These are phyloP conservation scores for Heteromyza rotundicornis DNA, from an alignment of 2,888 invertebrate species.

Conservation along the genomic window DNA sequence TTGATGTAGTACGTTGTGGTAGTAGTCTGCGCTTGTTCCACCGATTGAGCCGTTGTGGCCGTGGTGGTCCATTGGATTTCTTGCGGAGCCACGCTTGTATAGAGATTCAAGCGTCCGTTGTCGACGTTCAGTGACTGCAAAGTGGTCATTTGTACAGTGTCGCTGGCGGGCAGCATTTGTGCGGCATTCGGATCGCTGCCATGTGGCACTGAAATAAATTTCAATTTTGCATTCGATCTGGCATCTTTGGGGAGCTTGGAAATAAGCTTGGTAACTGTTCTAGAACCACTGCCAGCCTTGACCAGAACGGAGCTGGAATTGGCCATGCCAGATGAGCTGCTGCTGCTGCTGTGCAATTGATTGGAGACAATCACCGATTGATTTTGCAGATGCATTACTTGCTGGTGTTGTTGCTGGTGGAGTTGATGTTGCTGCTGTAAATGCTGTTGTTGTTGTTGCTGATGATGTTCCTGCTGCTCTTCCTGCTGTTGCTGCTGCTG, in stretches of 20 bases:
- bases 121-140: neutral
- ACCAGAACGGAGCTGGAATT: neutral
- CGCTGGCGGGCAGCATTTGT: neutral
- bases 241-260: neutral
- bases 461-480: slow-evolving; percentile 14
- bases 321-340: neutral
- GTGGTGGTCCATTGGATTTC: slow-evolving; percentile 23
- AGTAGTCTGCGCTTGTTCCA: slow-evolving; percentile 11
- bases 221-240: slow-evolving; percentile 16
- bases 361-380: too few relatives aligned
- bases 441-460: neutral
- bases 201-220: slow-evolving; percentile 25
- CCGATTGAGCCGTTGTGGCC: slow-evolving; percentile 1
- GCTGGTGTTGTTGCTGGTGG: slow-evolving; percentile 20
- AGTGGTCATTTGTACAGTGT: neutral
- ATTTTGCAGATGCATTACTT: too few relatives aligned
- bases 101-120: neutral
- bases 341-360: neutral
- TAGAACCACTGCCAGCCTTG: neutral
- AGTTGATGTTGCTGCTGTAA: neutral
- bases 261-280: neutral
- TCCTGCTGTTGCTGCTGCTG: slow-evolving; percentile 33
- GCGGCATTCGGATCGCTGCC: neutral
- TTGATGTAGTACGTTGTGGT: slow-evolving; percentile 50
- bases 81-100: slow-evolving; percentile 14